Evolutionary conservation across 2,888 invertebrate species (phyloP).

Genomic region (Pollenia griseotomentosa): DNA sequence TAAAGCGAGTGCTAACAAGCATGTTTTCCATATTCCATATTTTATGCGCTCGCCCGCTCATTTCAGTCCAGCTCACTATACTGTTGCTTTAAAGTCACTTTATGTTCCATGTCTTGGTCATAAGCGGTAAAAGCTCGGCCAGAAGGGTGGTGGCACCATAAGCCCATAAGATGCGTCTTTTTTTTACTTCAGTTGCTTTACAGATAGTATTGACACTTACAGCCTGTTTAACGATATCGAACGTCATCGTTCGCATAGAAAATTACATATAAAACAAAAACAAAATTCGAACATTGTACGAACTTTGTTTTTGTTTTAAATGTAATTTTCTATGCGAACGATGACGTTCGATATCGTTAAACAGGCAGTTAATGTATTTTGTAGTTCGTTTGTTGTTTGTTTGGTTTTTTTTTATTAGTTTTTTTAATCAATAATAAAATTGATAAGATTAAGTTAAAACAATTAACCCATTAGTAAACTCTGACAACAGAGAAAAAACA

Average conservation of each 20-base stretch:
- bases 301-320: too few species aligned
- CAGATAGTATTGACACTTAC: conserved; percentile 65
- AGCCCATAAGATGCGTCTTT: conserved; percentile 36
- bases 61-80: not conserved
- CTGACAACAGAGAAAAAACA: conserved; percentile 65
- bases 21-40: conserved; percentile 31
- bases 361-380: conserved; percentile 62
- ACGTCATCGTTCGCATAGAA: too few species aligned
- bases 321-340: too few species aligned
- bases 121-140: not conserved
- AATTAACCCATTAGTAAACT: conserved; percentile 72
- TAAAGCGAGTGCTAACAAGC: conserved; percentile 6
- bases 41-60: not conserved
- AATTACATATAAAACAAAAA: too few species aligned
- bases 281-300: too few species aligned
- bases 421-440: conserved; percentile 72
- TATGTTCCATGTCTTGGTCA: not conserved
- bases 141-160: conserved; percentile 1
- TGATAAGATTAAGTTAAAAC: conserved; percentile 74
- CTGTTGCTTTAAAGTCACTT: not conserved
- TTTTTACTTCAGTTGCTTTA: conserved; percentile 8
- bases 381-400: conserved; percentile 21
- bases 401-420: conserved; percentile 11
- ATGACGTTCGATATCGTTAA: too few species aligned
- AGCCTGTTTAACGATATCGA: too few species aligned